Base-by-base conservation (phyloP, 2,888 invertebrate species). In the Timema cristinae region DNA sequence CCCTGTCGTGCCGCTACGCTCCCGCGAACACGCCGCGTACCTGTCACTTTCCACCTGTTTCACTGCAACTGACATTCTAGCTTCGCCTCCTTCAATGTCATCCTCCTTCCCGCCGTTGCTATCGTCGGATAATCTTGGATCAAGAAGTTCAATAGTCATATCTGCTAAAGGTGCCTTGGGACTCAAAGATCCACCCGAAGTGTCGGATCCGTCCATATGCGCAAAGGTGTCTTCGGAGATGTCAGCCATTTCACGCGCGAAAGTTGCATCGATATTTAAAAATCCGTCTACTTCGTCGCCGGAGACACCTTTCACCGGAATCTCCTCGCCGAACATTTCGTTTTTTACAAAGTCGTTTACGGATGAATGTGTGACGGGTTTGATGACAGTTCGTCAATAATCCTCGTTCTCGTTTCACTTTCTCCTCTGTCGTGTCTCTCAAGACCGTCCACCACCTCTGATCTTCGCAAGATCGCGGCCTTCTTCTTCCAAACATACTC, bases 401-500 rank as follows among this genome's bases (percentile, higher is more conserved):
- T 8, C 59, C 8, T 32, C 13, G 13, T 5, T 16, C 9, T 32
- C 7, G 15, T 32, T 15, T 32, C 32, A 32, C 15, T 52, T 10
- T 52, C 54, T 2, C 54, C 2, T 52, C 11, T 32, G 9, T 59
- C 59, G 32, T 32, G 1, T 32, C 1, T 32, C 32, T 32, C 32
- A 32, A 4, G 32, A 32, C 32, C 32, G 32, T 32, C 32, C 32
- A 4, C 32, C n/a, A 59, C 59, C 15, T 59, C 8, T 13, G 5
- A 9, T 48, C 63, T 63, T 11, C 7, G 47, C 11, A 63, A 10
- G 47, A 8, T n/a, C 11, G 63, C 63, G 11, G 9, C n/a, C 63
- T 63, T 63, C 63, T 63, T 63, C 63, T 63, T 63, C 63, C 63
- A 63, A 32, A 63, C 63, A 13, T 47, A 63, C 63, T 63, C 16